These are phyloP conservation scores for Pangasius sanitwongsei DNA, from an alignment of 2,797 vertebrate genomes.

Conservation along the genomic window DNA sequence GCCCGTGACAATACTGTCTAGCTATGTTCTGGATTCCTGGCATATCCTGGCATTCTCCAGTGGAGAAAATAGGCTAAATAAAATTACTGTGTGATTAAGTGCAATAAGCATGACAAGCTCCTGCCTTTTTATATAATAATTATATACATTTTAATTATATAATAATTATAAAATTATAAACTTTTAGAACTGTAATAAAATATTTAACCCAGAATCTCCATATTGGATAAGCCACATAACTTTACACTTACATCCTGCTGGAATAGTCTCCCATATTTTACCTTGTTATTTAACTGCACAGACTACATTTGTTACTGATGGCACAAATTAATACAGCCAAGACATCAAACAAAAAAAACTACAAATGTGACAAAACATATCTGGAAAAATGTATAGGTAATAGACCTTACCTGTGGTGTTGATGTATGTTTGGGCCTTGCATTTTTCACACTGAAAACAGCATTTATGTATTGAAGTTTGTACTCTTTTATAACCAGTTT, in stretches of 20 bases:
- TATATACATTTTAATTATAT: not conserved
- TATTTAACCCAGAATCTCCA: not conserved
- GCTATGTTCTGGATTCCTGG: too few species aligned
- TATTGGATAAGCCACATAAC: not conserved
- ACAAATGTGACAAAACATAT: not conserved
- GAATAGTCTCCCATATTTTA: not conserved
- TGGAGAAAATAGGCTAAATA: too few species aligned
- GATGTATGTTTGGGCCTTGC: constrained; percentile 70
- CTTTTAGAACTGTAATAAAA: not conserved
- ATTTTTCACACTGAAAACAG: constrained; percentile 77
- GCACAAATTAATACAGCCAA: not conserved
- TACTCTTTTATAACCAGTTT: constrained; percentile 64
- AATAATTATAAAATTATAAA: not conserved
- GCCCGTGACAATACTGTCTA: too few species aligned
- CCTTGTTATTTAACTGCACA: not conserved
- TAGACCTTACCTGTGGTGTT: constrained; percentile 67
- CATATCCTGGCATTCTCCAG: too few species aligned
- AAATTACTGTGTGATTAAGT: too few species aligned
- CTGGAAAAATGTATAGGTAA: not conserved
- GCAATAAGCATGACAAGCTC: too few species aligned
- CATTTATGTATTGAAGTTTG: constrained; percentile 67
- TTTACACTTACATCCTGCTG: not conserved
- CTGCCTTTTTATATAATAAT: not conserved
- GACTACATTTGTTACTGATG: not conserved
- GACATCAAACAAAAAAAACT: not conserved